phyloP scores from a whole-genome alignment of 2,888 invertebrate species.

The Drosophila flavopinicola region DNA sequence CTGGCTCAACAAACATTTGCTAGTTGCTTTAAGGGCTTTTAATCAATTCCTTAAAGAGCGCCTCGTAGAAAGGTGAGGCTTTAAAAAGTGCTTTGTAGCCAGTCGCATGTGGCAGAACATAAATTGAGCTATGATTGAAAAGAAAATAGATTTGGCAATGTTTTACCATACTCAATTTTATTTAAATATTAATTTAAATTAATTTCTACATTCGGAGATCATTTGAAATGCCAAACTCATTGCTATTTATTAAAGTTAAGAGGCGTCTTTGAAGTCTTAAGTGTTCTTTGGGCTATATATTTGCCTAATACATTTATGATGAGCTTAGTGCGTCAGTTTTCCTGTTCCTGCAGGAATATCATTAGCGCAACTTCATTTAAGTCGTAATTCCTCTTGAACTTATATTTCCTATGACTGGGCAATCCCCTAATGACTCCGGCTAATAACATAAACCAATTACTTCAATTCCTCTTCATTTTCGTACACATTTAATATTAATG shows the following conservation, averaged over 20 bases:
- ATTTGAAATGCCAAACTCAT: neutral
- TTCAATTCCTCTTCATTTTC: constrained; percentile 41
- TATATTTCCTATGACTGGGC: constrained; percentile 17
- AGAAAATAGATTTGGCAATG: too few relatives aligned
- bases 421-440: constrained; percentile 36
- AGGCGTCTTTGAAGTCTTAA: neutral
- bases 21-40: constrained; percentile 42
- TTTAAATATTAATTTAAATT: too few relatives aligned
- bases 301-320: constrained; percentile 3
- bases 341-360: neutral
- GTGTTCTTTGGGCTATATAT: neutral
- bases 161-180: too few relatives aligned
- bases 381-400: constrained; percentile 27
- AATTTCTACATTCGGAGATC: neutral
- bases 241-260: neutral
- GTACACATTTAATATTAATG: constrained; percentile 54
- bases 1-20: constrained; percentile 45
- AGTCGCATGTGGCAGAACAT: neutral
- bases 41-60: constrained; percentile 56
- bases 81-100: constrained; percentile 1
- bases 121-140: too few relatives aligned
- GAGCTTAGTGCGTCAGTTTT: constrained; percentile 5
- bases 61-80: neutral
- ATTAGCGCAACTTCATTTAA: constrained; percentile 20
- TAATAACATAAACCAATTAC: constrained; percentile 55